Evolutionary conservation across 2,113 vertebrate genomes (phyloP).

Genomic region (Festucalex cinctus): DNA sequence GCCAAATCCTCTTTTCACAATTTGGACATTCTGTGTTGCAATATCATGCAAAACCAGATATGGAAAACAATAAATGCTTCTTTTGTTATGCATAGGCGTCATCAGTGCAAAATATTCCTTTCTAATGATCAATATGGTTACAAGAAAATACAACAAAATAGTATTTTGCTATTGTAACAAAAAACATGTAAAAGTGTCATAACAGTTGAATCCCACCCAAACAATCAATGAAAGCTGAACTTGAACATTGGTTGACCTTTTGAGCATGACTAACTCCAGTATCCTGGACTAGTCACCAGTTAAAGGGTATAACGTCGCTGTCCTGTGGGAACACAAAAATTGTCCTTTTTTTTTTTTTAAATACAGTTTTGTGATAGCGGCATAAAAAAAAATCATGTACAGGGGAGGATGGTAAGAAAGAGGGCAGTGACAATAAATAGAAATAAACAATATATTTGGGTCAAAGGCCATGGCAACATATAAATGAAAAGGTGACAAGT

Average conservation of each 20-base stretch:
- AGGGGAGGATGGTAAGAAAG: not conserved
- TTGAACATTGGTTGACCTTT: not conserved
- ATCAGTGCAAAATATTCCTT: not conserved
- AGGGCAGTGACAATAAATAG: conserved; percentile 24
- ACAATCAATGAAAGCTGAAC: too few species aligned
- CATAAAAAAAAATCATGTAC: too few species aligned
- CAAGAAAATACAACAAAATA: not conserved
- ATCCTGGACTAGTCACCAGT: too few species aligned
- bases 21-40: conserved; percentile 13
- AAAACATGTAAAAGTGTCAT: not conserved
- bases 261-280: not conserved
- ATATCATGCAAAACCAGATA: conserved; percentile 21
- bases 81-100: not conserved
- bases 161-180: not conserved
- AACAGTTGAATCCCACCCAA: not conserved
- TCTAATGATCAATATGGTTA: not conserved
- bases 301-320: too few species aligned
- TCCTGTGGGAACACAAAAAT: too few species aligned
- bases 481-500: conserved; percentile 32
- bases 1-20: conserved; percentile 32
- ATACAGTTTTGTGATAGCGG: too few species aligned
- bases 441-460: not conserved
- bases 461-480: conserved; percentile 31
- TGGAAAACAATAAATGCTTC: conserved; percentile 16
- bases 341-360: too few species aligned